These are phyloP conservation scores for Hydraecia micacea DNA, from an alignment of 2,888 invertebrate genomes.

Conservation along the genomic window DNA sequence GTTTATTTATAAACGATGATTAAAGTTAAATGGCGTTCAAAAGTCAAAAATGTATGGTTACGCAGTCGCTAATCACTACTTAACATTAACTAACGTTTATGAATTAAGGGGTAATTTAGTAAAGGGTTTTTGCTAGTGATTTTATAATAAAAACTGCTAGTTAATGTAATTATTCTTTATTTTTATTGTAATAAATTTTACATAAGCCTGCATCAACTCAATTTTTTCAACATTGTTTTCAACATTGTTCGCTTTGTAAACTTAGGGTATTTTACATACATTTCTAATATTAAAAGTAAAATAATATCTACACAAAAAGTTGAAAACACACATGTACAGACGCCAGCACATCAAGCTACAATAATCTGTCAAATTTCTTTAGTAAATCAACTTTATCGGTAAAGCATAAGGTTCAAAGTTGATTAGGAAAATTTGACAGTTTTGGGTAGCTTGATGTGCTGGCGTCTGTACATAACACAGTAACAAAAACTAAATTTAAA, in stretches of 20 bases:
- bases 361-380: too few species aligned
- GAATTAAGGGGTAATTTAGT: not conserved
- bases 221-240: not conserved
- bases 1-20: too few species aligned
- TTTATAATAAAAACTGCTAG: conserved; percentile 3
- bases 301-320: not conserved
- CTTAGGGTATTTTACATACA: not conserved
- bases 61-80: too few species aligned
- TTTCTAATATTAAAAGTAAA: not conserved
- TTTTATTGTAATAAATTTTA: not conserved
- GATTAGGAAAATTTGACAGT: too few species aligned
- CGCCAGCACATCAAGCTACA: too few species aligned
- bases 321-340: not conserved
- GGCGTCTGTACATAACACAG: not conserved
- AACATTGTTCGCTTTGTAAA: not conserved
- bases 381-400: too few species aligned
- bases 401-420: too few species aligned
- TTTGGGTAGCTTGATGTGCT: too few species aligned
- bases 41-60: too few species aligned
- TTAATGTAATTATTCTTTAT: not conserved
- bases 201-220: not conserved
- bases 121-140: not conserved
- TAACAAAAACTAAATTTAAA: not conserved
- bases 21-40: too few species aligned
- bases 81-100: too few species aligned